Base-by-base conservation (phyloP, 2,888 invertebrate species). In the Ommatoiulus sabulosus region DNA sequence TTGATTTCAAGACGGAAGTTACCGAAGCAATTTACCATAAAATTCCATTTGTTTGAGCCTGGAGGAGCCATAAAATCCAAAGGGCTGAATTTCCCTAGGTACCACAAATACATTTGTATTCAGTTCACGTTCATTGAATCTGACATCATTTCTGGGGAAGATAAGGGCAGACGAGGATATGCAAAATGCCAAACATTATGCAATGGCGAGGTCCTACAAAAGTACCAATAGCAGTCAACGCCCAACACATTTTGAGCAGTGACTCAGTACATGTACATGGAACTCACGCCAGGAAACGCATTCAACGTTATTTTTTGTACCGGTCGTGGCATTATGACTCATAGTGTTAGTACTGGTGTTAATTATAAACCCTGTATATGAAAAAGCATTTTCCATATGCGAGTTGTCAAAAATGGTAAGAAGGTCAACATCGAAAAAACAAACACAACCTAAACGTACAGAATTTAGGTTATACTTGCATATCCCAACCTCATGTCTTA, bases 281-380 rank as follows among this genome's bases (percentile, higher is more conserved):
- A n/a, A n/a, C 8, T 72, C 6, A 80, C 80, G 2, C 35, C 35
- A 80, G 80, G 80, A 80, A 80, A 80, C 35, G 10, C 10, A 80
- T 80, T 80, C 80, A 80, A 24, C 1, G 80, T 35, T 80, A 3
- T 35, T 35, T 80, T 80, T 80, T 80, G 80, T 80, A 3, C 35
- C 15, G 24, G 35, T 12, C 35, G 15, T 35, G 80, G 80, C 20
- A 35, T 10, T 15, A 80, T 80, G 80, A 80, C 35, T 80, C 80
- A n/a, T n/a, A 80, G 80, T 80, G 80, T 24, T 20, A 63, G 63
- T n/a, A 6, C 63, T 24, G 1, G 24, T 24, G 72, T 6, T 35
- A 80, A 80, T 52, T n/a, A 63, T n/a, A n/a, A 6, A 63, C 63
- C n/a, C n/a, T n/a, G 63, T 57, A 57, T 35, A 80, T 80, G 80